Conservation (phyloP, 2,888 invertebrate species). For the Orthonychiurus folsomi region DNA sequence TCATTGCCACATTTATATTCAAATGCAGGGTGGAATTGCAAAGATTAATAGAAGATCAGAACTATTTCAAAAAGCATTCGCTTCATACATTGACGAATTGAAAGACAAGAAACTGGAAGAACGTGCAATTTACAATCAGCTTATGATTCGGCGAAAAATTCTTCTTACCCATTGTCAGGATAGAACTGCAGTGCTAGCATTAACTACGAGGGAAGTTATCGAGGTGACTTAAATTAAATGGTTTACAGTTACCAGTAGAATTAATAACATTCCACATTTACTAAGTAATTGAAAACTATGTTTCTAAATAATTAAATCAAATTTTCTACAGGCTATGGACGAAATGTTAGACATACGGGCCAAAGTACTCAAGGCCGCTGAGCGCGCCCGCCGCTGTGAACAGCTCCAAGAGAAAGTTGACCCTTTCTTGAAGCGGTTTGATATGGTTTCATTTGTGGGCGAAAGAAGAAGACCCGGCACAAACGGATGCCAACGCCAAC, state of each 20-base stretch:
- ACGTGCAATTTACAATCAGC: slow-evolving; percentile 21
- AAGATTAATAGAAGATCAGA: slow-evolving; percentile 15
- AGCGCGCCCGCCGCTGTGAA: slow-evolving; percentile 33
- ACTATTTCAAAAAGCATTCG: slow-evolving; percentile 20
- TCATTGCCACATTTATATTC: not conserved
- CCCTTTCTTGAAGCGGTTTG: slow-evolving; percentile 19
- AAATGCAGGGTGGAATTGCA: slow-evolving; percentile 18
- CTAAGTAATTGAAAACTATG: not conserved
- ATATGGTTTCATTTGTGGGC: not conserved
- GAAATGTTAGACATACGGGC: slow-evolving; percentile 28
- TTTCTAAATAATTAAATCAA: not conserved
- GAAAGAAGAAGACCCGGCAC: too few relatives aligned
- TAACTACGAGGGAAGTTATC: slow-evolving; percentile 19
- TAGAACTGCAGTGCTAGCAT: slow-evolving; percentile 27
- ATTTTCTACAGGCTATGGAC: slow-evolving; percentile 19
- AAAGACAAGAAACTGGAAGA: slow-evolving; percentile 20
- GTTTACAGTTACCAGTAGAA: not conserved
- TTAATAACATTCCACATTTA: too few relatives aligned
- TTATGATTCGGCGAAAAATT: slow-evolving; percentile 22
- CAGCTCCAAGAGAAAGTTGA: slow-evolving; percentile 32
- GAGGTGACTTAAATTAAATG: slow-evolving; percentile 24
- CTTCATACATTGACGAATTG: slow-evolving; percentile 17
- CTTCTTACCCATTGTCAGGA: slow-evolving; percentile 18
- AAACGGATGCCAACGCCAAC: too few relatives aligned
- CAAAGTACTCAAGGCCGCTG: slow-evolving; percentile 24